Conservation (phyloP, 2,113 vertebrate genomes). For the Myotis brandtii region DNA sequence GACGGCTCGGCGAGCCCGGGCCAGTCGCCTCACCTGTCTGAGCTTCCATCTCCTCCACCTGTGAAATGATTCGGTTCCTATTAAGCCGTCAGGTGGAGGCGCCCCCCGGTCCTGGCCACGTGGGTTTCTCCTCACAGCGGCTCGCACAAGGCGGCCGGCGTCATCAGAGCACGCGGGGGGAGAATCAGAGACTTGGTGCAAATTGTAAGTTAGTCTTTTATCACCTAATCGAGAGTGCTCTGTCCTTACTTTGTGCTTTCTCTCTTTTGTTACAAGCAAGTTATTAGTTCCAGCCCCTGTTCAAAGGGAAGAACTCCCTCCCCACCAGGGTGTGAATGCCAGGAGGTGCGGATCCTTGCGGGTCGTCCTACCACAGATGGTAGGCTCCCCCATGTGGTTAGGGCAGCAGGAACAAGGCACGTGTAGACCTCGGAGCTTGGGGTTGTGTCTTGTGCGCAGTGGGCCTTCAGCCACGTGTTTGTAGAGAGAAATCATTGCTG, state of each 20-base stretch:
- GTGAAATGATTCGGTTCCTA: not conserved
- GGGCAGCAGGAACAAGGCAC: not conserved
- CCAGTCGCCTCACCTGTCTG: not conserved
- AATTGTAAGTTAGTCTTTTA: not conserved
- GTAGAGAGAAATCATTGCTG: not conserved
- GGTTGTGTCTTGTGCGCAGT: not conserved
- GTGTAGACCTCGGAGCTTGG: not conserved
- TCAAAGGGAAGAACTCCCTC: not conserved
- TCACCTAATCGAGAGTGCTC: not conserved
- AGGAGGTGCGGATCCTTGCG: not conserved
- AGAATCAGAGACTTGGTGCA: not conserved
- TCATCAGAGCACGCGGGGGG: not conserved
- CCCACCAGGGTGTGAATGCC: fast-evolving
- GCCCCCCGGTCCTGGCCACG: fast-evolving
- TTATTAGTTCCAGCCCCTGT: not conserved
- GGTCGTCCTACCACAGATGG: not conserved
- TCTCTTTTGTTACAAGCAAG: not conserved
- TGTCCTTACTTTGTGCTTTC: not conserved
- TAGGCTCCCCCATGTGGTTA: not conserved
- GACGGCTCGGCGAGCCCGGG: not conserved
- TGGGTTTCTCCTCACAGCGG: not conserved
- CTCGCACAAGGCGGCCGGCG: not conserved
- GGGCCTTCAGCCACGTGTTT: not conserved
- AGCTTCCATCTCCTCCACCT: not conserved
- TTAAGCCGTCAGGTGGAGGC: fast-evolving